Evolutionary conservation across 2,888 invertebrate genomes (phyloP), one percentile per base, ranked within the genome.

Genomic region (Pheosia gnoma): DNA sequence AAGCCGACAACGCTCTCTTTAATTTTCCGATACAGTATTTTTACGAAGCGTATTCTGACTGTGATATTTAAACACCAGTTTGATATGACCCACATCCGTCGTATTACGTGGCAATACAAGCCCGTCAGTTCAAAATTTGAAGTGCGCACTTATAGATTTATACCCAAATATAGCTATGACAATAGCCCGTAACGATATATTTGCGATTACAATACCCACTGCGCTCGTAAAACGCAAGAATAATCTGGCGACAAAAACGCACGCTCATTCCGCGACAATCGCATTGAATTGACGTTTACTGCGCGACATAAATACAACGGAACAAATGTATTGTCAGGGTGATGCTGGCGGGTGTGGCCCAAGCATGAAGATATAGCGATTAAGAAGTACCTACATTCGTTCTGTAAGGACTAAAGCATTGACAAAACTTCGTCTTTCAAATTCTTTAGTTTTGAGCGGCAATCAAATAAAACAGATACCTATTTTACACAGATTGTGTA

Each of bases 251-350:
- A 49, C 62, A 39, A 49, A 65, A 60, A 63, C 60, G 51, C 45
- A 55, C 36, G n/a, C 58, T 60, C 66, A 66, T 63, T 68, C 67
- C 59, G 63, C 68, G 72, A 77, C 78, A 75, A 75, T 75, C 71
- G 74, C 65, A 69, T 65, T 68, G 71, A 75, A 82, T 80, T 86
- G 86, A 86, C 86, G 78, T 90, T 89, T 88, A 89, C 84, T 79
- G 77, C 83, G 56, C 74, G 73, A 79, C 80, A 81, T 80, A 84
- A 85, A 87, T 85, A 82, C 79, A 80, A 65, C 78, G 77, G 78
- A 80, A 79, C 82, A 79, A 79, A 83, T 70, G 70, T 74, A 82
- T 81, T 83, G 80, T 81, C 67, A 63, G 72, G 63, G 59, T 62
- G 67, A 62, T 61, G 61, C 63, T 59, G 67, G 49, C 59, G 25